Evolutionary conservation across 2,113 vertebrate species (phyloP).

Genomic region (Jacana jacana): DNA sequence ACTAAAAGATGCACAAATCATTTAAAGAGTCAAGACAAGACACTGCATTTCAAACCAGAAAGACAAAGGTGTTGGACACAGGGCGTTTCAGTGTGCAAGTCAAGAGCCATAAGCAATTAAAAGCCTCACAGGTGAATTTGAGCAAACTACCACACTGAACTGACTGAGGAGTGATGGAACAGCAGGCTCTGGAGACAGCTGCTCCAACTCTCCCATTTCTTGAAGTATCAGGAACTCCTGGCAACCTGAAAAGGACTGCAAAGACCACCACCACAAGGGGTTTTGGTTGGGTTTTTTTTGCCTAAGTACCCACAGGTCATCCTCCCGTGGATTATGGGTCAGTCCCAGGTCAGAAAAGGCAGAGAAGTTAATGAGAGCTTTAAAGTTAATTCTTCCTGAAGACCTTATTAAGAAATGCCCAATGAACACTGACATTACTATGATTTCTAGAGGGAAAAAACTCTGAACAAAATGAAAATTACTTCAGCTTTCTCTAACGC

Average conservation of each 20-base stretch:
- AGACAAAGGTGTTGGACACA: neutral
- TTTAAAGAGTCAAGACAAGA: neutral
- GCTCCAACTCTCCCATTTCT: neutral
- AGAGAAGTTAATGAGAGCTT: neutral
- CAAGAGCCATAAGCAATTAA: neutral
- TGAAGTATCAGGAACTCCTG: neutral
- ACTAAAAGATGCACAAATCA: neutral
- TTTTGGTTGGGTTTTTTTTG: no score
- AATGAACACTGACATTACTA: neutral
- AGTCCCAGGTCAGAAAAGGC: neutral
- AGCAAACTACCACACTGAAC: neutral
- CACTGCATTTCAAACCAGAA: neutral
- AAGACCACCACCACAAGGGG: neutral
- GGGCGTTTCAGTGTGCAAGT: neutral
- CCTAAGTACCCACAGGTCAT: neutral
- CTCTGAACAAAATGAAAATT: neutral
- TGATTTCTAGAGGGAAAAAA: neutral
- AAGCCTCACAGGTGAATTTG: neutral
- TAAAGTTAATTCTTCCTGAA: neutral
- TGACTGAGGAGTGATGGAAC: neutral
- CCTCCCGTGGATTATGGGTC: neutral
- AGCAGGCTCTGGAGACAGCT: neutral
- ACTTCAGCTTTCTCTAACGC: neutral
- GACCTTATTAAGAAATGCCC: neutral
- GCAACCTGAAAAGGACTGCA: neutral